phyloP scores from a whole-genome alignment of 1,140 invertebrate genomes.

The Drosophila sproati region DNA sequence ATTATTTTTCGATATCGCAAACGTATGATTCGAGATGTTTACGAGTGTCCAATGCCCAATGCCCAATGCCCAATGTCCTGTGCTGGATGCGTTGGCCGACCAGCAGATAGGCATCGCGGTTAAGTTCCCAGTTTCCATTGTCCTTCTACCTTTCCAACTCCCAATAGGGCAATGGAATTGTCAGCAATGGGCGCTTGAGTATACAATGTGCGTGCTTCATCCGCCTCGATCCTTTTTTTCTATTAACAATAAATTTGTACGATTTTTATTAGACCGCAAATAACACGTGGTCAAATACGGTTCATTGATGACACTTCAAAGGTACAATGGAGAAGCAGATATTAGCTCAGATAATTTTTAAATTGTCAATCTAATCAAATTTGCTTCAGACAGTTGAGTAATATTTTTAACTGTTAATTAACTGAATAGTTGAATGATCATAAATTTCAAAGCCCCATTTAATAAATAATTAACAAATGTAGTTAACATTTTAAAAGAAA shows the following conservation, averaged over 20 bases:
- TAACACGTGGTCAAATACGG: constrained; percentile 19
- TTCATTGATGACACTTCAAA: constrained; percentile 25
- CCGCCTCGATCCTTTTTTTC: constrained; percentile 70
- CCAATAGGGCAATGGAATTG: constrained; percentile 24
- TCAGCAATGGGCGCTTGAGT: constrained; percentile 10
- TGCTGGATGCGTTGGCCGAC: constrained; percentile 36
- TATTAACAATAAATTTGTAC: constrained; percentile 82
- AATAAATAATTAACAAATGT: constrained; percentile 51
- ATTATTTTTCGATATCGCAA: constrained; percentile 81
- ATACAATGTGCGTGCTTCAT: constrained; percentile 65
- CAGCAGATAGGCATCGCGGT: constrained; percentile 68
- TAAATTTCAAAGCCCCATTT: not conserved
- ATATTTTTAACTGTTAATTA: too few relatives aligned
- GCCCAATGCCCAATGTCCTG: constrained; percentile 19
- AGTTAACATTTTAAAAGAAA: constrained; percentile 4
- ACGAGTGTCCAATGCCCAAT: constrained; percentile 66
- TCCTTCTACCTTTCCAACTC: not conserved
- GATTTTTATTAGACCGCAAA: constrained; percentile 64
- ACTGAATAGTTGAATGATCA: too few relatives aligned
- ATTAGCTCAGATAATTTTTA: too few relatives aligned
- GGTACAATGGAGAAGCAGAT: too few relatives aligned
- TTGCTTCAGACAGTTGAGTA: too few relatives aligned
- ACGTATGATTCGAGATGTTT: constrained; percentile 75
- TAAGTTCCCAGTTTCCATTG: not conserved
- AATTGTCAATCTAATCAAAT: too few relatives aligned